Conservation (phyloP, 2,113 vertebrate genomes). For the Podilymbus podiceps region DNA sequence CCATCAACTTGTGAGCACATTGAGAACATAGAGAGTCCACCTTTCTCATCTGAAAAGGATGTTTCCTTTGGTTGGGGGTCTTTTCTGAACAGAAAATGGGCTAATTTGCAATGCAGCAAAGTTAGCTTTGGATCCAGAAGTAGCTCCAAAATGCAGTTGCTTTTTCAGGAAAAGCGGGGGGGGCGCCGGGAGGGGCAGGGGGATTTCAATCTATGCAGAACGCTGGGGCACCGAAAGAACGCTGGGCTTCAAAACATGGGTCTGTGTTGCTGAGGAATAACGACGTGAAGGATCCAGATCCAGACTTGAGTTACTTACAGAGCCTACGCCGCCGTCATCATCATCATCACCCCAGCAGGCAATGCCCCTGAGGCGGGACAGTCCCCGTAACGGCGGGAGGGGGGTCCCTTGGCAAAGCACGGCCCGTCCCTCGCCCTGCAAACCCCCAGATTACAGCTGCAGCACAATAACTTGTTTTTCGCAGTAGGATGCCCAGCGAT, state of each 20-base stretch:
- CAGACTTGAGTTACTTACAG: background rate
- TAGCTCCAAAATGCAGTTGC: fast-evolving
- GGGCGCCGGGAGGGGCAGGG: no score
- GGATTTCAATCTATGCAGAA: background rate
- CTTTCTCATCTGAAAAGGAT: background rate
- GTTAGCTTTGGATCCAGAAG: no score
- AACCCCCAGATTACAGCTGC: background rate
- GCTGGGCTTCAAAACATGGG: fast-evolving
- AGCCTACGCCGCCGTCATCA: fast-evolving
- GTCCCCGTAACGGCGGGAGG: background rate
- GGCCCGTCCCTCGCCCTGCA: background rate
- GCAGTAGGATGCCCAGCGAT: background rate
- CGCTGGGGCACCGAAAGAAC: fast-evolving
- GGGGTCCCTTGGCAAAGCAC: background rate
- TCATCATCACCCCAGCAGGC: background rate
- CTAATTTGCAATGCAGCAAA: background rate
- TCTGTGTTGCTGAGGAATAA: background rate
- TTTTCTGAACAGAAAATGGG: background rate
- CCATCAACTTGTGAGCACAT: background rate
- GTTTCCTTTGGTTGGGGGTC: fast-evolving
- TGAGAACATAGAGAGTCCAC: no score
- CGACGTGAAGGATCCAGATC: fast-evolving
- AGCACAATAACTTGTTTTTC: fast-evolving
- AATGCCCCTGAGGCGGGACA: fast-evolving
- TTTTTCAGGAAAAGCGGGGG: background rate